Evolutionary conservation across 2,797 vertebrate species (phyloP).

Genomic region (Loriculus beryllinus): DNA sequence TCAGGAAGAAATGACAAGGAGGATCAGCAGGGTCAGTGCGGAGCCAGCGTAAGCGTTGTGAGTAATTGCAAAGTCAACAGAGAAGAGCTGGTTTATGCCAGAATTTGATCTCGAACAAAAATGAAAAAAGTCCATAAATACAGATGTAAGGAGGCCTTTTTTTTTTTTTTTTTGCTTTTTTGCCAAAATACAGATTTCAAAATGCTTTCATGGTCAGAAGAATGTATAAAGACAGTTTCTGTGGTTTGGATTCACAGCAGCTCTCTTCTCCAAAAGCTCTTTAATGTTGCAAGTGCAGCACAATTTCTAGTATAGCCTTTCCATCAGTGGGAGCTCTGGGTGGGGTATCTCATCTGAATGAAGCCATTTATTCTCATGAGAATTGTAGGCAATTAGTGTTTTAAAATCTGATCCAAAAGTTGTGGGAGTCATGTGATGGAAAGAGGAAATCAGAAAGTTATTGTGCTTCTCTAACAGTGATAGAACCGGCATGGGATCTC

Average conservation of each 20-base stretch:
- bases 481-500: not conserved
- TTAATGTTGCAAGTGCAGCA: not conserved
- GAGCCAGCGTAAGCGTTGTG: not conserved
- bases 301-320: conserved; percentile 1
- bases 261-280: not conserved
- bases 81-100: not conserved
- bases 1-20: not conserved
- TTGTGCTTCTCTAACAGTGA: not conserved
- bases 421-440: not conserved
- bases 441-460: not conserved
- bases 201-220: not conserved
- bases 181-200: not conserved
- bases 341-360: not conserved
- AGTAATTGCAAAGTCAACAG: conserved; percentile 6
- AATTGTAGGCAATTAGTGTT: conserved; percentile 10
- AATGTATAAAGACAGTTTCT: conserved; percentile 3
- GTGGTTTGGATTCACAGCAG: not conserved
- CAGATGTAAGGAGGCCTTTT: not conserved
- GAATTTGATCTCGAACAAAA: not conserved
- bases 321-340: not conserved
- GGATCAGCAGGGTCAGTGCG: not conserved
- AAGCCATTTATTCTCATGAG: not conserved
- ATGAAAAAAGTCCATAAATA: not conserved
- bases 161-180: not conserved
- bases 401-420: conserved; percentile 25